These are phyloP conservation scores for Montipora efflorescens DNA, from an alignment of 64 coral and sea anemone species.

Conservation along the genomic window DNA sequence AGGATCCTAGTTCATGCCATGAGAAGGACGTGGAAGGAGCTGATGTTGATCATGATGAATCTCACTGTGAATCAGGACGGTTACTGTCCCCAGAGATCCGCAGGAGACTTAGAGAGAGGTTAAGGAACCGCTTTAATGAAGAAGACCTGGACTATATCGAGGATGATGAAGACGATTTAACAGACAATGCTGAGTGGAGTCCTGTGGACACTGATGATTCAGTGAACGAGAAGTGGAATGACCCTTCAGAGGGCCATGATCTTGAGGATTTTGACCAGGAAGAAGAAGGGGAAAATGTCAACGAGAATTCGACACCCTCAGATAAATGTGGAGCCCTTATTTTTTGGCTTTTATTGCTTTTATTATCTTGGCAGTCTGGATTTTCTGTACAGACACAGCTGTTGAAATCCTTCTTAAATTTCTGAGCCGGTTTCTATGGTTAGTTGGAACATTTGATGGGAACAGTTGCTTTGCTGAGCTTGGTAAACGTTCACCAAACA, in stretches of 20 bases:
- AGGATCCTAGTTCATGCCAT: not conserved
- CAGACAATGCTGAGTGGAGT: not conserved
- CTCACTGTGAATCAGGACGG: not conserved
- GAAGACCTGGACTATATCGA: constrained; percentile 11
- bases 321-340: constrained; percentile 40
- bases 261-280: constrained; percentile 34
- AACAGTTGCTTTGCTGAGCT: constrained; percentile 1
- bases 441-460: constrained; percentile 56
- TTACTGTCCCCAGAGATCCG: not conserved
- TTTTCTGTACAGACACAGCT: constrained; percentile 63
- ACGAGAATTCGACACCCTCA: not conserved
- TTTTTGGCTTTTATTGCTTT: constrained; percentile 65
- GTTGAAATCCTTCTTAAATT: constrained; percentile 66
- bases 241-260: constrained; percentile 28
- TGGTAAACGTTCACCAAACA: constrained; percentile 28
- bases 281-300: not conserved
- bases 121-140: not conserved
- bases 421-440: constrained; percentile 62
- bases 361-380: constrained; percentile 63
- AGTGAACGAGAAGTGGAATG: constrained; percentile 42
- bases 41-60: no score
- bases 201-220: not conserved
- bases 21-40: not conserved
- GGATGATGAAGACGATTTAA: not conserved
- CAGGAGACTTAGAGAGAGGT: not conserved